These are phyloP conservation scores for Elanus axillaris DNA, from an alignment of 2,113 vertebrate species.

Conservation along the genomic window DNA sequence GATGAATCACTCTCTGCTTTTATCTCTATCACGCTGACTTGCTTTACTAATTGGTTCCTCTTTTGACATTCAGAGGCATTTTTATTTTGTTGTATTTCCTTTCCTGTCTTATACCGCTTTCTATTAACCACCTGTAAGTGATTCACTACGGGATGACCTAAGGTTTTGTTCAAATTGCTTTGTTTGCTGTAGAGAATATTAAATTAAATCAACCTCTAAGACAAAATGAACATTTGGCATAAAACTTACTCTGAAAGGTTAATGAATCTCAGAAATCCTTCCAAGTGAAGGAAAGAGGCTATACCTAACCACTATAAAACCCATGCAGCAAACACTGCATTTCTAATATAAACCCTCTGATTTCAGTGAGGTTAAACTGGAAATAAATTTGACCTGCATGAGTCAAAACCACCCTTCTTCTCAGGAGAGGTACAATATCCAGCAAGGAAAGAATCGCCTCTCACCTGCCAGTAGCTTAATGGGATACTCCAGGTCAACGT, in stretches of 20 bases:
- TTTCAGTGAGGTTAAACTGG: background rate
- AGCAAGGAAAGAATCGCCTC: background rate
- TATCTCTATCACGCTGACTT: background rate
- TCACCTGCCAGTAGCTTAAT: background rate
- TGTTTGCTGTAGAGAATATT: background rate
- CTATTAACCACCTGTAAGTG: background rate
- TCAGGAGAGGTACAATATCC: background rate
- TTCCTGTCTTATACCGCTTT: background rate
- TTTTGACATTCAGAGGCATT: background rate
- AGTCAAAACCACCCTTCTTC: background rate
- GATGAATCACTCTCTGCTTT: background rate
- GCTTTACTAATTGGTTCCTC: background rate
- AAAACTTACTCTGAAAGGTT: background rate
- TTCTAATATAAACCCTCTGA: background rate
- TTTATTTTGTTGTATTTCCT: background rate
- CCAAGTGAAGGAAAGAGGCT: background rate
- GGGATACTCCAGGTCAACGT: background rate
- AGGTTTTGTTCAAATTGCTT: background rate
- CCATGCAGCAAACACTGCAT: background rate
- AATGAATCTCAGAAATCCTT: constrained; percentile 8
- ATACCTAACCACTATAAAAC: background rate
- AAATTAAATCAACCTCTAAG: background rate
- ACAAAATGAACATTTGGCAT: background rate
- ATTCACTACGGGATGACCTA: background rate
- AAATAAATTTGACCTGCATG: background rate